Evolutionary conservation across 2,888 invertebrate genomes (phyloP).

Genomic region (Drosophila yooni): DNA sequence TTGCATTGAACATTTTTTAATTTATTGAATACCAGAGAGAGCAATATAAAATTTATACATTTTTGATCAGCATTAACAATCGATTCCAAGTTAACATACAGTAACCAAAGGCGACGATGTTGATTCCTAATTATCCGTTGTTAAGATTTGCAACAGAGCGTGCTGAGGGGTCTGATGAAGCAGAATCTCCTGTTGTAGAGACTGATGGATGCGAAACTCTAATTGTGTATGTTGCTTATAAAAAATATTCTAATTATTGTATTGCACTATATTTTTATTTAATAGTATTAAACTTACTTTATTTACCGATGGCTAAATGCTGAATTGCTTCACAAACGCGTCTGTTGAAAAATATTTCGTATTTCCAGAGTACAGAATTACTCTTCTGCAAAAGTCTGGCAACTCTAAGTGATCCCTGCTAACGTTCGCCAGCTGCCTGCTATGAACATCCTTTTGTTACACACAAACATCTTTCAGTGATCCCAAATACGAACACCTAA

Average conservation of each 20-base stretch:
- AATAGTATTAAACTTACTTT: neutral
- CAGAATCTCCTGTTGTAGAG: neutral
- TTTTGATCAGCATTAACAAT: neutral
- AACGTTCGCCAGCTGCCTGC: neutral
- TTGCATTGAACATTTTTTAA: neutral
- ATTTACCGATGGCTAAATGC: neutral
- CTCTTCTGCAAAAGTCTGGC: neutral
- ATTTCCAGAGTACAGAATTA: neutral
- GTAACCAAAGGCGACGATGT: neutral
- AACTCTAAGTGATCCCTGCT: neutral
- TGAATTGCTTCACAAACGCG: neutral
- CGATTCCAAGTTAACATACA: neutral
- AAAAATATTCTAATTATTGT: neutral
- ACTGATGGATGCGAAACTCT: neutral
- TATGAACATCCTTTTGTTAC: neutral
- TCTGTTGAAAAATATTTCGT: neutral
- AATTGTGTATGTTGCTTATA: neutral
- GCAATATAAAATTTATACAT: neutral
- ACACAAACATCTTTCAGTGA: neutral
- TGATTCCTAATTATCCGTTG: neutral
- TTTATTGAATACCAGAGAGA: neutral
- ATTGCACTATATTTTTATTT: neutral
- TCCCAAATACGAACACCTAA: neutral
- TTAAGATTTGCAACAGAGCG: neutral
- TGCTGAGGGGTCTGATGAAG: neutral